Evolutionary conservation across 2,113 vertebrate species (phyloP), one percentile per base, ranked within the genome.

Genomic region (Eclectus roratus): DNA sequence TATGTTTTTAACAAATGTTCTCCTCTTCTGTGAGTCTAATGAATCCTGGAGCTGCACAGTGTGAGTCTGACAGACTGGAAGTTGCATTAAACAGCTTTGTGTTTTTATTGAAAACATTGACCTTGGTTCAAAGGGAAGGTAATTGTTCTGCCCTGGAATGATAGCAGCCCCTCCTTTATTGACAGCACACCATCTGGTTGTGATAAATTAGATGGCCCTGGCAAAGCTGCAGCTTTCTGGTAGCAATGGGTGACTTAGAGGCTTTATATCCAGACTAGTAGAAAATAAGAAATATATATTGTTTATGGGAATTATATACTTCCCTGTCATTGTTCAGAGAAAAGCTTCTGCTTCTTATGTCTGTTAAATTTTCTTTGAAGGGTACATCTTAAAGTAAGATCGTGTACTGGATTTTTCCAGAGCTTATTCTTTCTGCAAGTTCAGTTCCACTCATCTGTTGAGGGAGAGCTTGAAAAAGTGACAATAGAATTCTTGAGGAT

Each of bases 51-150:
- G 72, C 89, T 95, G 66, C 95, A 71, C 91, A 85, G 96, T 94
- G 89, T 96, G 97, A 89, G 85, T 85, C 88, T 93, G 90, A 95
- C 91, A 94, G 85, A 91, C 56, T 96, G 85, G 90, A 95, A 96
- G 86, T 95, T 96, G 74, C 81, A 91, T 95, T 95, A 93, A 91
- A 84, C 78, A 89, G 86, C 84, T 92, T 89, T 84, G 52, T 10
- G 61, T 49, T 95, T 96, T 92, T 96, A 96, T 94, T 96, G 90
- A 94, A 97, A 97, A 95, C 91, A 92, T 93, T 95, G 92, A 94
- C 76, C 58, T 93, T 88, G 71, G 94, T 97, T 97, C 94, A 95
- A 95, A 97, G 91, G 35, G 73, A 93, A 93, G 64, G 90, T 94
- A 93, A 84, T 95, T 95, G 90, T 93, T 93, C 85, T 94, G 80